phyloP scores from a whole-genome alignment of 2,888 invertebrate genomes.

The Acrobasis suavella region DNA sequence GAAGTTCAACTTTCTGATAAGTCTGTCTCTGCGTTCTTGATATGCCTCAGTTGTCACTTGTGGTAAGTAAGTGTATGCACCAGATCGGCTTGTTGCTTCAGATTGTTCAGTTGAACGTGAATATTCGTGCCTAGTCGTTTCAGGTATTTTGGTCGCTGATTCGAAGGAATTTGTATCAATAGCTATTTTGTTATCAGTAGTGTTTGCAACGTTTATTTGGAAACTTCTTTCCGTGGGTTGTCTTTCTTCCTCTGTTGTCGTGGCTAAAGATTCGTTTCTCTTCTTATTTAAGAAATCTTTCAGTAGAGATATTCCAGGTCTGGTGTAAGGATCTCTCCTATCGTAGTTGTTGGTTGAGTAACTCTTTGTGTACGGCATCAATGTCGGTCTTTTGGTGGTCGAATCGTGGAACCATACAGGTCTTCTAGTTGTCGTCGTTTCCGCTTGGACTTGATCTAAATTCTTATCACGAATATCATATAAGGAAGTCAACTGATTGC shows the following conservation, averaged over 20 bases:
- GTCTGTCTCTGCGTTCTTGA: conserved; percentile 86
- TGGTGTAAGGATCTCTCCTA: conserved; percentile 69
- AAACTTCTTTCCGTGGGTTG: conserved; percentile 55
- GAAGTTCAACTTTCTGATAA: conserved; percentile 86
- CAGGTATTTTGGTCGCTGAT: conserved; percentile 71
- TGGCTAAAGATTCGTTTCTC: conserved; percentile 59
- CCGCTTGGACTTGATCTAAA: conserved; percentile 37
- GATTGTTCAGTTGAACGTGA: conserved; percentile 48
- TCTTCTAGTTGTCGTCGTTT: conserved; percentile 32
- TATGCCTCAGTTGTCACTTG: conserved; percentile 70
- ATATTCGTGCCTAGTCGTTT: conserved; percentile 52
- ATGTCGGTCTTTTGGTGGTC: conserved; percentile 67
- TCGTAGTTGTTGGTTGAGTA: conserved; percentile 52
- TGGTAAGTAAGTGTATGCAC: conserved; percentile 47
- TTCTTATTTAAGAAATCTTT: conserved; percentile 68
- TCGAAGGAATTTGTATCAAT: conserved; percentile 61
- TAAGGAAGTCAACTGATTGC: conserved; percentile 68
- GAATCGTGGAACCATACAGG: conserved; percentile 31
- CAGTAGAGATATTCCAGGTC: conserved; percentile 71
- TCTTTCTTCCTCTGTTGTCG: conserved; percentile 52
- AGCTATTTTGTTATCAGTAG: conserved; percentile 3
- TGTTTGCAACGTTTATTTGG: conserved; percentile 19
- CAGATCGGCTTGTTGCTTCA: conserved; percentile 51
- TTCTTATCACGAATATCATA: conserved; percentile 69
- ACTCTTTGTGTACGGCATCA: conserved; percentile 70